These are phyloP conservation scores for Amphimedon queenslandica DNA, from an alignment of 37 sponge, comb jelly and placozoan species.

Conservation along the genomic window DNA sequence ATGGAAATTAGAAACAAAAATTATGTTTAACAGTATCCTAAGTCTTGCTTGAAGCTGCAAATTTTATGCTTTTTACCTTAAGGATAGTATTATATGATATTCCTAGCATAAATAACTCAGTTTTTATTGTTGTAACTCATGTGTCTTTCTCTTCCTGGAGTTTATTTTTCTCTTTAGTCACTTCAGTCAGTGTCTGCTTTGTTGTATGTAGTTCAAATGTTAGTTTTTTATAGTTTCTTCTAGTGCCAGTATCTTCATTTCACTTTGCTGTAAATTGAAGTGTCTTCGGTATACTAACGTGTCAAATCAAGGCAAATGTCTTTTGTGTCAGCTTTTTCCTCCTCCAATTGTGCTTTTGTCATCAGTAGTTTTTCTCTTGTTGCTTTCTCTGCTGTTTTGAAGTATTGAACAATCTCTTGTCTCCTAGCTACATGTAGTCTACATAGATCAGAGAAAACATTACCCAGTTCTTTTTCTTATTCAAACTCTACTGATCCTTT, in stretches of 20 bases:
- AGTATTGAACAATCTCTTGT: slow-evolving; percentile 26
- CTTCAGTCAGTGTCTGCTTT: slow-evolving; percentile 16
- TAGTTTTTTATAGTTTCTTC: slow-evolving; percentile 58
- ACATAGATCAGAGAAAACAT: no score
- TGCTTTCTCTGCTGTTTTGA: slow-evolving; percentile 35
- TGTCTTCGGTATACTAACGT: slow-evolving; percentile 78
- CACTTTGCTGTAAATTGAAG: slow-evolving; percentile 69
- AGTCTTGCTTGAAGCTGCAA: no score
- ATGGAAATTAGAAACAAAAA: no score
- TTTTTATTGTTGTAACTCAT: slow-evolving; percentile 23
- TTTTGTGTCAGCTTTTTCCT: slow-evolving; percentile 51
- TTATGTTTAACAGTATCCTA: neutral
- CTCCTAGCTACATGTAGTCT: no score
- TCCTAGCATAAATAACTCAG: slow-evolving; percentile 44
- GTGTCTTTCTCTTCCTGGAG: slow-evolving; percentile 57
- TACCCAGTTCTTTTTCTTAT: no score
- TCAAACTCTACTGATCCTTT: no score
- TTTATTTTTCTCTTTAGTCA: slow-evolving; percentile 49
- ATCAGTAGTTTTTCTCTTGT: slow-evolving; percentile 47
- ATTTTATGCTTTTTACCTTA: no score
- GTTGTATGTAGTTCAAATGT: slow-evolving; percentile 29
- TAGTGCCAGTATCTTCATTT: slow-evolving; percentile 44
- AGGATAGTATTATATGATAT: slow-evolving; percentile 69
- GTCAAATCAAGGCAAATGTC: slow-evolving; percentile 62
- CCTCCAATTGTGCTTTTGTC: slow-evolving; percentile 25